These are phyloP conservation scores for Diorhabda elongata DNA, from an alignment of 1,140 invertebrate genomes.

Conservation along the genomic window DNA sequence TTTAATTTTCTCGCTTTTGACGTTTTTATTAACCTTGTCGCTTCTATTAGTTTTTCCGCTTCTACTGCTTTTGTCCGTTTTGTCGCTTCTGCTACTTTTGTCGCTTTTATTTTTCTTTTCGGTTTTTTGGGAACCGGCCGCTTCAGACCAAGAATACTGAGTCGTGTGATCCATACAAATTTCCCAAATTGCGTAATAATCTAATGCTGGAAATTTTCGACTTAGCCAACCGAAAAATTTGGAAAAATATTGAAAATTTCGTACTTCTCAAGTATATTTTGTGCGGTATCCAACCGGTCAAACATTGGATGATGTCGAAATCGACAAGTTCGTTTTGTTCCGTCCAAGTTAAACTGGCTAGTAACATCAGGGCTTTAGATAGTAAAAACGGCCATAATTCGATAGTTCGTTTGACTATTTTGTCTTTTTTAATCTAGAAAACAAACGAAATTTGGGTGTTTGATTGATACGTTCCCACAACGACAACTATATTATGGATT, in stretches of 20 bases:
- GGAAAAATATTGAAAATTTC: background rate
- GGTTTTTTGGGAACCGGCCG: background rate
- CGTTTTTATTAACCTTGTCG: background rate
- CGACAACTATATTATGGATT: too few relatives aligned
- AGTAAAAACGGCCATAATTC: constrained; percentile 41
- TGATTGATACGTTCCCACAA: too few relatives aligned
- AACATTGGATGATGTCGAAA: constrained; percentile 36
- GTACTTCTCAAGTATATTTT: constrained; percentile 34
- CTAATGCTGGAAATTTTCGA: constrained; percentile 25
- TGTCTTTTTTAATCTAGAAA: background rate
- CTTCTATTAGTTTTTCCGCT: background rate
- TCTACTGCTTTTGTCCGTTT: background rate
- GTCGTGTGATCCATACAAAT: constrained; percentile 30
- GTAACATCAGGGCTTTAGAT: constrained; percentile 41
- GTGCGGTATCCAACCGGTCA: constrained; percentile 42
- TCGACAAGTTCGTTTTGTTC: constrained; percentile 32
- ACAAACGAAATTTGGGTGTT: background rate
- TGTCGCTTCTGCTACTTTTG: background rate
- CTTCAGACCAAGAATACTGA: constrained; percentile 24
- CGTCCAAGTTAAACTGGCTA: constrained; percentile 36
- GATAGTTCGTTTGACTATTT: background rate
- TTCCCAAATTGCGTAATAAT: constrained; percentile 34
- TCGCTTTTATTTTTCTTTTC: constrained; percentile 1
- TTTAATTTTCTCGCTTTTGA: background rate
- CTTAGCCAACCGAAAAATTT: background rate